Conservation (phyloP, 1,140 invertebrate species). For the Tribolium madens region DNA sequence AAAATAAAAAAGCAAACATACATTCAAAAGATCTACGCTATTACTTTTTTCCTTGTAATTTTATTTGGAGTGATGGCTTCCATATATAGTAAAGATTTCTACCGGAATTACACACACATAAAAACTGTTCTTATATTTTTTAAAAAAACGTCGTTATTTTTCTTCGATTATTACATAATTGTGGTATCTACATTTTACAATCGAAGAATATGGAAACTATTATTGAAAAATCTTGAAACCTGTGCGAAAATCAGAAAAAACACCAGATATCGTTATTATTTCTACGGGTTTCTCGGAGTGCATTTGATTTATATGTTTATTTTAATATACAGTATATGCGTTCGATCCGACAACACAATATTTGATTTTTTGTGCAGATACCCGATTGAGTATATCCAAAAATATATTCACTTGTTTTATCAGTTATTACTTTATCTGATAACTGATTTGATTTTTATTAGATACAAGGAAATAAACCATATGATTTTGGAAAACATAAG, state of each 20-base stretch:
- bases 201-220: not conserved
- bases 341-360: not conserved
- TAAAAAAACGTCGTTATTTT: not conserved
- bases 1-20: not conserved
- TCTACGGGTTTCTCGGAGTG: not conserved
- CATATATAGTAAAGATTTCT: not conserved
- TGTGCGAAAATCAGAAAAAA: not conserved
- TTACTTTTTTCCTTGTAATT: not conserved
- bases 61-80: not conserved
- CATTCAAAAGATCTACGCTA: not conserved
- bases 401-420: not conserved
- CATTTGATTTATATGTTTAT: not conserved
- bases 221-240: not conserved
- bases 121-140: not conserved
- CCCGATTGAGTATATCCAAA: not conserved
- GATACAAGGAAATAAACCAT: not conserved
- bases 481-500: not conserved
- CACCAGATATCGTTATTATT: not conserved
- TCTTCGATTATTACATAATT: not conserved
- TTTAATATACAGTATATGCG: not conserved
- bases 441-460: not conserved
- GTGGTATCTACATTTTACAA: not conserved
- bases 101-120: not conserved
- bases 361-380: not conserved
- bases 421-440: not conserved